Evolutionary conservation across 2,113 vertebrate species (phyloP).

Genomic region (cattle (Bos taurus)): DNA sequence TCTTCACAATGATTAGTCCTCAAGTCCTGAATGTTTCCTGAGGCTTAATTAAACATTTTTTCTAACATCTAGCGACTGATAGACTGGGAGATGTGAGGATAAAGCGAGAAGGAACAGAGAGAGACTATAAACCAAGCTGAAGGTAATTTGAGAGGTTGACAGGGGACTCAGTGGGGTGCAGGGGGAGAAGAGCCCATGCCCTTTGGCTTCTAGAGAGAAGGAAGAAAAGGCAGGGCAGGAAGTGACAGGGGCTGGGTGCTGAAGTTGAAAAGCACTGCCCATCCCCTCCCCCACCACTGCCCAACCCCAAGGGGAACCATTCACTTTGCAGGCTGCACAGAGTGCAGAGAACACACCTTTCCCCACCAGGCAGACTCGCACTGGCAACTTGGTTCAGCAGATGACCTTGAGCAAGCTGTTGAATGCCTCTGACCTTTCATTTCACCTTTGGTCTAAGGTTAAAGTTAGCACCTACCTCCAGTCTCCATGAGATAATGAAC

Average conservation of each 20-base stretch:
- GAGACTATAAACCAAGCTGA: not conserved
- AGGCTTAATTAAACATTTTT: not conserved
- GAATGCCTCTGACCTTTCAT: not conserved
- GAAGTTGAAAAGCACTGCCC: not conserved
- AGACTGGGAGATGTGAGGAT: not conserved
- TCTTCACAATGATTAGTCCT: not conserved
- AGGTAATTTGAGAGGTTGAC: not conserved
- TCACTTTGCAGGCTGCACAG: not conserved
- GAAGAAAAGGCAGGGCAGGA: not conserved
- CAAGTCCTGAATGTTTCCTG: not conserved
- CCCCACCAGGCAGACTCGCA: not conserved
- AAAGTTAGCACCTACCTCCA: not conserved
- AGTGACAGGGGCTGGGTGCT: not conserved
- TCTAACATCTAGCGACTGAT: not conserved
- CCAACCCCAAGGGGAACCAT: not conserved
- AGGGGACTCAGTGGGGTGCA: not conserved
- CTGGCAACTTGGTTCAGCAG: not conserved
- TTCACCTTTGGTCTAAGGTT: not conserved
- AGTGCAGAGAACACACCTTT: not conserved
- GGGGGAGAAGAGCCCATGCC: not conserved
- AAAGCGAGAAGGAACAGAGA: not conserved
- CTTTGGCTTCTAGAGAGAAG: not conserved
- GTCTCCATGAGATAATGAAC: not conserved
- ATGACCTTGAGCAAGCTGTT: not conserved
- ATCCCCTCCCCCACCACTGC: accelerated